phyloP scores from a whole-genome alignment of 1,140 invertebrate genomes.

The Calosoma granatense region DNA sequence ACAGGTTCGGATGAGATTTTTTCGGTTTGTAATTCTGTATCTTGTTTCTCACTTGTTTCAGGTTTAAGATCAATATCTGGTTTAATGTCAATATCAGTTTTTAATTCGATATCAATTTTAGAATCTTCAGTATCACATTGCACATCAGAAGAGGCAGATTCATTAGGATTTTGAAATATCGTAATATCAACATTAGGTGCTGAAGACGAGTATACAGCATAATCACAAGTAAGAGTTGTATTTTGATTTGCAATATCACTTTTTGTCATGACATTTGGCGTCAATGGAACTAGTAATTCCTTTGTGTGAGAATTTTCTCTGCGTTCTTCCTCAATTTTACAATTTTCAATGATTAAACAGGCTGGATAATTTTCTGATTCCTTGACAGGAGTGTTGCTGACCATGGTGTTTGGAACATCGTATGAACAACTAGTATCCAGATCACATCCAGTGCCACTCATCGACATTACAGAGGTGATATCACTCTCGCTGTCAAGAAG shows the following conservation, averaged over 20 bases:
- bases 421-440: conserved; percentile 15
- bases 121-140: not conserved
- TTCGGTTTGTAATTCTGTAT: not conserved
- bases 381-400: conserved; percentile 2
- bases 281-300: conserved; percentile 22
- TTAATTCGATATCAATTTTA: not conserved
- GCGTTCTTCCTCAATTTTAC: not conserved
- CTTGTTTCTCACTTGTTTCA: not conserved
- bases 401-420: conserved; percentile 2
- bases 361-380: not conserved
- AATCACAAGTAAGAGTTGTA: conserved; percentile 20
- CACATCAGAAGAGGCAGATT: not conserved
- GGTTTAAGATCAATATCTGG: not conserved
- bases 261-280: conserved; percentile 32
- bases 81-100: not conserved
- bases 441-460: conserved; percentile 34
- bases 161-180: not conserved
- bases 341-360: not conserved
- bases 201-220: not conserved
- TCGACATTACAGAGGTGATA: conserved; percentile 40
- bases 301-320: not conserved
- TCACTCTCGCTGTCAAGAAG: conserved; percentile 43
- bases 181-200: not conserved
- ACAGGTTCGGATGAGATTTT: too few species aligned
- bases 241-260: conserved; percentile 52